Percentiles rank a stretch among this genome's conserved stretches.
These are phyloP conservation scores for Slavum lentiscoides DNA, from an alignment of 2,888 invertebrate species.

Conservation along the genomic window DNA sequence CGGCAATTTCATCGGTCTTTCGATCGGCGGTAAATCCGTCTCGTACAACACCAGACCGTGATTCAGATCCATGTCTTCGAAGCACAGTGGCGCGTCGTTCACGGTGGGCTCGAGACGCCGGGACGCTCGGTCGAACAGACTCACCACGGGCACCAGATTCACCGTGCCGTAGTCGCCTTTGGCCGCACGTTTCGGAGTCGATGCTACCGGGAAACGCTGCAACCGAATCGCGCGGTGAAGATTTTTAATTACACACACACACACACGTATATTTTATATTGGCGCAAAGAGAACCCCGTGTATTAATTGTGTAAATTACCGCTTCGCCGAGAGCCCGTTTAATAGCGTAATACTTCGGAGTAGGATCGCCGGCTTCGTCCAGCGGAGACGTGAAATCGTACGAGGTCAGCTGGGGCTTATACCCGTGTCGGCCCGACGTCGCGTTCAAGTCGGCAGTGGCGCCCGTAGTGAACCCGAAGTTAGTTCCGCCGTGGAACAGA, in stretches of 20 bases:
- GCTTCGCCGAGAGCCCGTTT: slow-evolving; percentile 66
- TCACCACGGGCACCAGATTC: slow-evolving; percentile 62
- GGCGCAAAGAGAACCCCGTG: too few relatives aligned
- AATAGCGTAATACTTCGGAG: slow-evolving; percentile 76
- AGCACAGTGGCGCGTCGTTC: slow-evolving; percentile 63
- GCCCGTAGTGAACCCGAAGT: slow-evolving; percentile 70
- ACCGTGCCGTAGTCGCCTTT: slow-evolving; percentile 72
- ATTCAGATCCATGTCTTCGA: slow-evolving; percentile 67
- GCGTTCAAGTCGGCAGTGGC: not conserved
- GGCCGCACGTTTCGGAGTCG: slow-evolving; percentile 65
- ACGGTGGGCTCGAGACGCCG: not conserved
- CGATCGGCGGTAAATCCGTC: slow-evolving; percentile 58
- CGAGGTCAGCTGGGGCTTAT: slow-evolving; percentile 74
- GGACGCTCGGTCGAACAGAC: slow-evolving; percentile 54
- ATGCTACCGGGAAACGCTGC: slow-evolving; percentile 57
- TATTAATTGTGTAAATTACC: not conserved
- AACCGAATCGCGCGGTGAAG: not conserved
- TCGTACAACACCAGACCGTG: slow-evolving; percentile 71
- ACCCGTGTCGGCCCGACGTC: slow-evolving; percentile 60
- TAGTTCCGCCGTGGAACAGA: slow-evolving; percentile 92
- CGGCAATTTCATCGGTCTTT: slow-evolving; percentile 58
- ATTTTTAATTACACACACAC: too few relatives aligned
- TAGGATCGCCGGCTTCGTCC: slow-evolving; percentile 87
- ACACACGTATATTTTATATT: too few relatives aligned
- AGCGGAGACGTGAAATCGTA: slow-evolving; percentile 93